A percentile compares a stretch with the other conserved stretches of the same genome.
phyloP scores from a whole-genome alignment of 2,888 invertebrate species.

The Calameuta pallipes region DNA sequence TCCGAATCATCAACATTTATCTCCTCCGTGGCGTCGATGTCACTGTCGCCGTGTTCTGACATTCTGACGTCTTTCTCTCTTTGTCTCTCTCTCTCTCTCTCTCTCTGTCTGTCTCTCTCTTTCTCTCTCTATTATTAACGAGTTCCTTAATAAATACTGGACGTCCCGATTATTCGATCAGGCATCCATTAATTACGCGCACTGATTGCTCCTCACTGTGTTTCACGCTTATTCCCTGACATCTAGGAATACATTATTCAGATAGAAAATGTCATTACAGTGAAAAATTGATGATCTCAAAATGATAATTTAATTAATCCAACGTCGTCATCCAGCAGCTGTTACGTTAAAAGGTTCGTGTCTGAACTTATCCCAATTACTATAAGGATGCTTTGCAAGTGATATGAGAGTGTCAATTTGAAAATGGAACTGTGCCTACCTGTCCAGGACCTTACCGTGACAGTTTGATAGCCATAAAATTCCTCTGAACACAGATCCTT shows the following conservation, averaged over 20 bases:
- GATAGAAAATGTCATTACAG: neutral
- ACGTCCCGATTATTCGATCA: neutral
- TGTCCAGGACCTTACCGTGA: conserved; percentile 26
- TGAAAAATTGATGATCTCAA: neutral
- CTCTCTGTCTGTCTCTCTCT: neutral
- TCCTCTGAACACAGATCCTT: neutral
- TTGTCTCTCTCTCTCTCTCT: too few relatives aligned
- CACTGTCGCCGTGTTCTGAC: conserved; percentile 61
- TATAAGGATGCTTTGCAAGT: neutral
- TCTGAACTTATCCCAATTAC: neutral
- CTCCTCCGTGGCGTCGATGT: conserved; percentile 61
- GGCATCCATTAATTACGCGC: neutral
- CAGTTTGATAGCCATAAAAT: neutral
- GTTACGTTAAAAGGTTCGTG: neutral
- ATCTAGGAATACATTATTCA: neutral
- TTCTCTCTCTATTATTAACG: neutral
- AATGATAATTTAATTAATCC: neutral
- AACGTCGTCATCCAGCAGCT: neutral
- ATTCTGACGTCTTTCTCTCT: conserved; percentile 30
- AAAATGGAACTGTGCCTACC: conserved; percentile 35
- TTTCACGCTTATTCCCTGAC: neutral
- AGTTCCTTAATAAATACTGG: neutral
- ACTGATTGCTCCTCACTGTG: neutral
- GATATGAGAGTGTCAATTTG: conserved; percentile 29
- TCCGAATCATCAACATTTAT: conserved; percentile 63